Evolutionary conservation across 2,888 invertebrate genomes (phyloP), one percentile per base, ranked within the genome.

Genomic region (Barypeithes pellucidus): DNA sequence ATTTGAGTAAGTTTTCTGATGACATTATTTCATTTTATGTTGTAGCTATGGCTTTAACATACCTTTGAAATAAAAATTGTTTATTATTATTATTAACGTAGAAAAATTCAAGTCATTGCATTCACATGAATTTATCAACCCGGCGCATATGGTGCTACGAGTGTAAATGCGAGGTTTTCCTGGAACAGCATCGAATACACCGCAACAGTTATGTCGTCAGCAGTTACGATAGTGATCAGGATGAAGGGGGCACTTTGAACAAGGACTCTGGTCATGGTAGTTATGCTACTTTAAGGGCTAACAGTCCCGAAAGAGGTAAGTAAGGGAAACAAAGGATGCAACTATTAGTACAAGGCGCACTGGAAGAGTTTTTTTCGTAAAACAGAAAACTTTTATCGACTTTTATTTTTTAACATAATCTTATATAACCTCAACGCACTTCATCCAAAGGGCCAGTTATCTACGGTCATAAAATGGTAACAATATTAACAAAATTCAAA

Each of bases 61-160:
- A n/a, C n/a, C n/a, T n/a, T n/a, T n/a, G n/a, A n/a, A n/a, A n/a
- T n/a, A n/a, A n/a, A n/a, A n/a, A n/a, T n/a, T n/a, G 33, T 45
- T 24, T 20, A 24, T 20, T 16, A 20, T 16, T 50, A 54, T 12
- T 20, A 29, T 4, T 52, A 54, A 50, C 84, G 45, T 79, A 93
- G 90, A 89, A 89, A 75, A 88, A 89, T 79, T 90, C 90, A 41
- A 85, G 87, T 14, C 95, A 96, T 85, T 92, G 92, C 80, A 89
- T 95, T 79, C 93, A 96, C 85, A 92, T 97, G 90, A 96, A 97
- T 85, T 86, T 96, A 70, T 91, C 93, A 0, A 95, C 94, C 0
- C 90, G 93, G 82, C 88, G 96, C 77, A 91, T 96, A 81, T 97
- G 97, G 96, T 97, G 97, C 86, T 95, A 95, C 83, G 85, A 90